Percentiles rank a stretch among this genome's conserved stretches.
These are phyloP conservation scores for Crematogaster levior DNA, from an alignment of 2,888 invertebrate species.

Conservation along the genomic window DNA sequence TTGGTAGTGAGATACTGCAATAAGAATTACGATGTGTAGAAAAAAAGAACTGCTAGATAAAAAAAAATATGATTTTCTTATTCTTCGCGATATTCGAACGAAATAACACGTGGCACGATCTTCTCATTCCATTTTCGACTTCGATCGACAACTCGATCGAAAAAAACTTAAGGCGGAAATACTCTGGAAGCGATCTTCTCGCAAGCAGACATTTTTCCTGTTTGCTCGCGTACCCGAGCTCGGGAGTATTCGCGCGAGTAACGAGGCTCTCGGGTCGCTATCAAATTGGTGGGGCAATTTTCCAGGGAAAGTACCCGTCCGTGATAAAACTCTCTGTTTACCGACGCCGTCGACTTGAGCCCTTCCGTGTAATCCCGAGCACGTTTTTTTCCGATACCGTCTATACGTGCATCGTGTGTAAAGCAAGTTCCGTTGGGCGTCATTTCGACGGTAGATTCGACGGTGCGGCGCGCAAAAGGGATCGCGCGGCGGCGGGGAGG, in stretches of 20 bases:
- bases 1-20: neutral
- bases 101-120: neutral
- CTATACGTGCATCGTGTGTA: constrained; percentile 56
- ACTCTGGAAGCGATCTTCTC: constrained; percentile 16
- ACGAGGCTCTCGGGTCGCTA: constrained; percentile 51
- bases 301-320: constrained; percentile 47
- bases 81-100: neutral
- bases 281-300: constrained; percentile 58
- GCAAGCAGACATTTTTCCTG: constrained; percentile 32
- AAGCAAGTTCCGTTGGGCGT: constrained; percentile 51
- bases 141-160: neutral
- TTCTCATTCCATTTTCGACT: neutral
- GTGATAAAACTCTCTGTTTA: constrained; percentile 61
- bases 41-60: neutral
- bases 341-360: constrained; percentile 57
- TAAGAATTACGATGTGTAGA: neutral
- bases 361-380: constrained; percentile 43
- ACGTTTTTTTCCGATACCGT: constrained; percentile 61
- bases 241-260: constrained; percentile 32
- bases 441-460: constrained; percentile 40
- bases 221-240: constrained; percentile 36
- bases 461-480: constrained; percentile 10
- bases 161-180: constrained; percentile 13
- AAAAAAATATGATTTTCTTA: constrained; percentile 1
- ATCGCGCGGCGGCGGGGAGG: neutral